Evolutionary conservation across 2,888 invertebrate species (phyloP), one percentile per base, ranked within the genome.

Genomic region (Phlogophora meticulosa): DNA sequence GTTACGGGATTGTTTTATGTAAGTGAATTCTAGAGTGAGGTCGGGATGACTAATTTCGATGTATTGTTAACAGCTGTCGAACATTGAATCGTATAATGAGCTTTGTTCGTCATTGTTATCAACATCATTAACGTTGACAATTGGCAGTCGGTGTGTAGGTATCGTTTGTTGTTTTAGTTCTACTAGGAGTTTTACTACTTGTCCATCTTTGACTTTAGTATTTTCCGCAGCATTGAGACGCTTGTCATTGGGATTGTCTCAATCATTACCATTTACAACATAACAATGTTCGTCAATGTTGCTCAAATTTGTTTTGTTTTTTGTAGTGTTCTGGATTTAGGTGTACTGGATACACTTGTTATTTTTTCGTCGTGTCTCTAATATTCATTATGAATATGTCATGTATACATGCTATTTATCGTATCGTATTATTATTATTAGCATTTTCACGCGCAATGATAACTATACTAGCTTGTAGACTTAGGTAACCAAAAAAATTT

Each of bases 81-180:
- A 74, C 34, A 73, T 52, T 43, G 43, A 57, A 24, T 75, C 13
- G 10, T 57, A 62, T 69, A 75, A 32, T 57, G 48, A 62, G 56
- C 48, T 75, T 17, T n/a, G 36, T 48, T 49, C 13, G 63, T 73
- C 70, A 73, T 73, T 73, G 70, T 75, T 55, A 49, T 69, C 36
- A 62, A n/a, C 15, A 69, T 48, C 52, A 40, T 75, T 75, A 69
- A 13, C 53, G 32, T 58, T 43, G 34, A 49, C 49, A 55, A 69
- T 73, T 69, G 57, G 57, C 43, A 28, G 17, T 40, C 40, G 2
- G 24, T 48, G 4, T 28, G 15, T 45, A 15, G 22, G 51, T 74
- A 74, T 72, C 57, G 56, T 62, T 53, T 53, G 28, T 40, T 53
- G 48, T 61, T 62, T 55, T 32, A 42, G 13, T 20, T 24, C 17